Base-by-base conservation (phyloP, 2,888 invertebrate species). In the Chirona hameri region DNA sequence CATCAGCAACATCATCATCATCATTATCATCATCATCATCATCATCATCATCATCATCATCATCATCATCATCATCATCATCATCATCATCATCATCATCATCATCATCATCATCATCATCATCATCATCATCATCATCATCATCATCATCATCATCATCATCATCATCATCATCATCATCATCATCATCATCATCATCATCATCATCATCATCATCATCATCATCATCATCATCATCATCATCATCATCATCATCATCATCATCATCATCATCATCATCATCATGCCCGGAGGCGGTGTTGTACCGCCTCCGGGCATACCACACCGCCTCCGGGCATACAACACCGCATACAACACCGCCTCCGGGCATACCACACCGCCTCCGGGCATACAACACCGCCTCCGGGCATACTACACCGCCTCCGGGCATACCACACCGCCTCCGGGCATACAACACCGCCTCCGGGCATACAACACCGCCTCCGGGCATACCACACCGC, bases 21-120 rank as follows among this genome's bases (percentile, higher is more conserved):
- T n/a, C 18, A 21, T n/a, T 21, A 21, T n/a, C 18, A 21, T n/a
- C 18, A 21, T n/a, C 18, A 21, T n/a, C 18, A 65, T 65, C 65
- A 65, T 65, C 65, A 65, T 65, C 65, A 65, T 65, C 65, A 65
- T 65, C 65, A 65, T 65, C 65, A 65, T 65, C 65, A 65, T 65
- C 65, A 65, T 65, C 65, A 65, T 65, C 65, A 65, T 65, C 65
- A 65, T 65, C 65, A 21, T 65, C 21, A 65, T 18, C n/a, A 21
- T 18, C n/a, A 21, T 18, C n/a, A n/a, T 21, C n/a, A 21, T 65
- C 65, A n/a, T 65, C 65, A n/a, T 65, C 65, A 65, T 65, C 65
- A 65, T 65, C 65, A 65, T 65, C 65, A 65, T 65, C 65, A 65
- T 65, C 65, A 65, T 65, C 65, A 65, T 65, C 65, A 65, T 65